phyloP scores from a whole-genome alignment of 1,140 invertebrate species.

The Bombus sibiricus region DNA sequence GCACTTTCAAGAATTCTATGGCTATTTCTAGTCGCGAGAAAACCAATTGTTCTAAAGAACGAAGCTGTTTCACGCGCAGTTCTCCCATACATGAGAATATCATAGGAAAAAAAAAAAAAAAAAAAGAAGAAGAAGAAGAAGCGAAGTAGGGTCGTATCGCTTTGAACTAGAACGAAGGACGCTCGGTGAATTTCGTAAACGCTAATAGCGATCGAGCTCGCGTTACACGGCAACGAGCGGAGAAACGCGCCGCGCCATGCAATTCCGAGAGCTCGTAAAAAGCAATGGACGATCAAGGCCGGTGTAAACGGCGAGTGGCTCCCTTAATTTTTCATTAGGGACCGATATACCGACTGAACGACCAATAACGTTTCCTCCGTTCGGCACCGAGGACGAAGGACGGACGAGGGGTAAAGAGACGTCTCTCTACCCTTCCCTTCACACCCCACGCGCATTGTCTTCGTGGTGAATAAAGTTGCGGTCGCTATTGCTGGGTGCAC shows the following conservation, averaged over 20 bases:
- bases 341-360: constrained; percentile 26
- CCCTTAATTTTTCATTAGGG: constrained; percentile 54
- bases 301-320: constrained; percentile 26
- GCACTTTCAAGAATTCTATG: neutral
- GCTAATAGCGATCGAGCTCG: constrained; percentile 16
- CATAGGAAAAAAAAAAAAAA: neutral
- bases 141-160: neutral
- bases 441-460: constrained; percentile 10
- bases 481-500: neutral
- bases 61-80: neutral
- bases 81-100: neutral
- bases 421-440: neutral
- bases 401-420: neutral
- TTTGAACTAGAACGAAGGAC: neutral
- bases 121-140: neutral
- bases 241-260: constrained; percentile 3
- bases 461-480: constrained; percentile 42
- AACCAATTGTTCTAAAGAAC: neutral
- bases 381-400: neutral
- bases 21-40: neutral
- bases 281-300: constrained; percentile 40
- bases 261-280: constrained; percentile 37
- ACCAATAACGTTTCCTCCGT: constrained; percentile 1
- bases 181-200: constrained; percentile 32
- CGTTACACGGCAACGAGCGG: neutral